Evolutionary conservation across 2,888 invertebrate species (phyloP), one percentile per base, ranked within the genome.

Genomic region (Drosophila stalkeri): DNA sequence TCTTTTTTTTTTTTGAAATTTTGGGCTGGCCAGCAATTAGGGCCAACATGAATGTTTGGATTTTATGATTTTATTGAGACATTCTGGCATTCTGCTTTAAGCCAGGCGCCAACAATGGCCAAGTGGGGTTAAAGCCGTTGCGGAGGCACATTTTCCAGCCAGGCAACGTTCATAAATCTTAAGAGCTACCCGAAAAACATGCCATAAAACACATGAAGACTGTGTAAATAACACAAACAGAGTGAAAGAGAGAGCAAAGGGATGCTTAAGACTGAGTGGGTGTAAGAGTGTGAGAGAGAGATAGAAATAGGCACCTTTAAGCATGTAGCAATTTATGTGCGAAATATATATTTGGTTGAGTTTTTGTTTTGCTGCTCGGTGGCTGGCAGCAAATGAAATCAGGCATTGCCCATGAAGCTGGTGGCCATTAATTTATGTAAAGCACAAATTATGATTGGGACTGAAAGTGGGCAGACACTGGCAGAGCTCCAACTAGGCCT

Each of bases 391-490:
- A 63, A 82, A 88, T 82, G 80, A 85, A 81, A 80, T 86, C 82
- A 81, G 78, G 80, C 80, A 76, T 72, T 47, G 65, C 67, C 62
- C 65, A 51, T 62, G 78, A 66, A 74, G 73, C 78, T 80, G 81
- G 70, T 77, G 80, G 85, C 78, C 90, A 89, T 91, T 89, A 87
- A 89, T 91, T 89, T 89, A 91, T 91, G 89, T 89, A 89, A 91
- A 89, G 85, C 91, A 86, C 90, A 86, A 90, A 90, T 89, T 90
- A 89, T 91, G 91, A 86, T 88, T 89, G 82, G 82, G 66, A 70
- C 66, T 55, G 72, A 39, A 37, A 59, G 61, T 46, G 51, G 64
- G 51, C 60, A 62, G 68, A 37, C 57, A 61, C 59, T 70, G 84
- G 84, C 83, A 86, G 61, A 44, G 61, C 66, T 85, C 76, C 76